phyloP scores from a whole-genome alignment of 2,113 vertebrate genomes.

The Microcebus jonahi region DNA sequence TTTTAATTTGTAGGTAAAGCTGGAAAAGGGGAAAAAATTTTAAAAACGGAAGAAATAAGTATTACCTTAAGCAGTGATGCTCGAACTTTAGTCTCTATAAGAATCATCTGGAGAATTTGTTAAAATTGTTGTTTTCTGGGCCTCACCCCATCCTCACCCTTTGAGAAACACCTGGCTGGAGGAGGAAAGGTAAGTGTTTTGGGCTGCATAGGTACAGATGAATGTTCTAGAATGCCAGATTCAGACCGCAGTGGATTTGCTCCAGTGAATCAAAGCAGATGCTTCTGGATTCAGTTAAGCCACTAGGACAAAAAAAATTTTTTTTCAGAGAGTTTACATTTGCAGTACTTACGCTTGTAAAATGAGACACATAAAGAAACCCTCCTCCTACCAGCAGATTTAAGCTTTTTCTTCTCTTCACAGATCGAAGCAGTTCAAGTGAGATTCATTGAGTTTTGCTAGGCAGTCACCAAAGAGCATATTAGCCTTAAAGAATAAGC shows the following conservation, averaged over 20 bases:
- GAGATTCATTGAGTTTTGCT: neutral
- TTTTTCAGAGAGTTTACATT: conserved; percentile 51
- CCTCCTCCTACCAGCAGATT: neutral
- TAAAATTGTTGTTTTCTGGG: neutral
- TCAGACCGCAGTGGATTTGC: neutral
- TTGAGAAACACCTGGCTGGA: neutral
- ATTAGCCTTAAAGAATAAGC: neutral
- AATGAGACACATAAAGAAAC: conserved; percentile 33
- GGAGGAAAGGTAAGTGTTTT: neutral
- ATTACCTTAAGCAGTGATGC: neutral
- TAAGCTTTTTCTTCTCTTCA: neutral
- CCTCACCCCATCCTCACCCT: neutral
- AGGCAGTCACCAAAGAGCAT: neutral
- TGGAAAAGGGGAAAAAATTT: neutral
- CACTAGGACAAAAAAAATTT: conserved; percentile 25
- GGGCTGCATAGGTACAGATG: neutral
- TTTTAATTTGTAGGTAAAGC: conserved; percentile 24
- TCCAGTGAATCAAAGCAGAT: conserved; percentile 26
- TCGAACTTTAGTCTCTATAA: neutral
- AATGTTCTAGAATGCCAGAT: neutral
- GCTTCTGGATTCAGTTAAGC: conserved; percentile 47
- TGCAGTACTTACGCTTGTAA: neutral
- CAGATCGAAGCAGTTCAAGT: neutral
- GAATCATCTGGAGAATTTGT: neutral
- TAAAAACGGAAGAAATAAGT: neutral